Evolutionary conservation across 2,888 invertebrate genomes (phyloP).

Genomic region (Sesia apiformis): DNA sequence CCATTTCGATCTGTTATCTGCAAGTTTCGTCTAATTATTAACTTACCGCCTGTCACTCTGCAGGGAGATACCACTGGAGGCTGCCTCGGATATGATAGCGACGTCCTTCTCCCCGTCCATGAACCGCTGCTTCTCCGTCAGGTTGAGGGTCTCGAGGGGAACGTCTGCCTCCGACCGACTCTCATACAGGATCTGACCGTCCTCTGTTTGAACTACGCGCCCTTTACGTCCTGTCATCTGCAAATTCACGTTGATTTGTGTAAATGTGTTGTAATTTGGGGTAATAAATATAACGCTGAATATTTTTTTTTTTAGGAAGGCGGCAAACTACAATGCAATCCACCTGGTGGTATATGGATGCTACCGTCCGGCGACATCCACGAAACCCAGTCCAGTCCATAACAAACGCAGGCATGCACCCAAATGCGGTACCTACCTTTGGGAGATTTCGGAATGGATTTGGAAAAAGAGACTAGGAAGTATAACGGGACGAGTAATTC

Average conservation of each 20-base stretch:
- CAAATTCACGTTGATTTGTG: not conserved
- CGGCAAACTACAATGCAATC: not conserved
- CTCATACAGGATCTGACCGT: conserved; percentile 95
- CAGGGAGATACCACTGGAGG: conserved; percentile 96
- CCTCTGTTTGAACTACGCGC: conserved; percentile 92
- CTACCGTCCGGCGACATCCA: too few species aligned
- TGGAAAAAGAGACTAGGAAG: too few species aligned
- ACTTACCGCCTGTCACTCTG: conserved; percentile 90
- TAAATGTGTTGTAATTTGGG: too few species aligned
- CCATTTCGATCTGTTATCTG: too few species aligned
- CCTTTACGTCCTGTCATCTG: conserved; percentile 99
- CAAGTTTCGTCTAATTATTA: too few species aligned
- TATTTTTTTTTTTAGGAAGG: not conserved
- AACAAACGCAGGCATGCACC: too few species aligned
- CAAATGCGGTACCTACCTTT: too few species aligned
- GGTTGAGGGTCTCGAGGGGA: conserved; percentile 96
- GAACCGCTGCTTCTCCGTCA: conserved; percentile 92
- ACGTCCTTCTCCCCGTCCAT: conserved; percentile 99
- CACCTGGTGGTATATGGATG: too few species aligned
- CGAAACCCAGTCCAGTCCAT: too few species aligned
- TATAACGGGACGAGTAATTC: too few species aligned
- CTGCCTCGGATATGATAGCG: conserved; percentile 99
- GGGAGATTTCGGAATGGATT: too few species aligned
- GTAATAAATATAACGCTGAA: not conserved
- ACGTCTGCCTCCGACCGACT: conserved; percentile 95